Evolutionary conservation across 2,888 invertebrate genomes (phyloP).

Genomic region (Oscheius onirici): DNA sequence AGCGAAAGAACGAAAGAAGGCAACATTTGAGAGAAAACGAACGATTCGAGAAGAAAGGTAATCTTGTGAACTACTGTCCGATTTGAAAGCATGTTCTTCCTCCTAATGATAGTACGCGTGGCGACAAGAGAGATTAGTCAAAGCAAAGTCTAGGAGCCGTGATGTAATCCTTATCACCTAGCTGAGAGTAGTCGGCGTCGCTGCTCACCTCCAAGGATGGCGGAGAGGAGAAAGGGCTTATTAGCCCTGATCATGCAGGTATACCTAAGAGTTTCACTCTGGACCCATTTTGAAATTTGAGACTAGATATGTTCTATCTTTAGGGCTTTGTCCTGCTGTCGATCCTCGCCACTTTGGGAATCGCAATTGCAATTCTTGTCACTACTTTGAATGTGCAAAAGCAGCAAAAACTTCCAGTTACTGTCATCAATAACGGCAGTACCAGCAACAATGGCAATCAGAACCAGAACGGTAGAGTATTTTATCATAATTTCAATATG

Average conservation of each 20-base stretch:
- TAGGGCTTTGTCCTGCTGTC: constrained; percentile 22
- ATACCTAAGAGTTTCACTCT: background rate
- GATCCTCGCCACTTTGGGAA: constrained; percentile 43
- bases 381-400: constrained; percentile 38
- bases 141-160: constrained; percentile 9
- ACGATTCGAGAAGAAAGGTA: no score
- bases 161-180: constrained; percentile 31
- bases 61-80: no score
- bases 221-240: constrained; percentile 15
- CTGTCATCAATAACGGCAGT: background rate
- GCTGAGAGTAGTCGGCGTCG: constrained; percentile 19
- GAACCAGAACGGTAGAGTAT: no score
- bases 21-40: no score
- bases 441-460: no score
- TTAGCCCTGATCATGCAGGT: constrained; percentile 17
- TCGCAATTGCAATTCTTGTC: constrained; percentile 48
- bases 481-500: no score
- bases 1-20: no score
- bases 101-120: background rate
- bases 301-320: background rate
- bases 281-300: no score
- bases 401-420: constrained; percentile 25
- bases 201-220: constrained; percentile 16
- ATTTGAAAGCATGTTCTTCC: no score
- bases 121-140: constrained; percentile 20